phyloP scores from a whole-genome alignment of 2,888 invertebrate genomes.

The Troglohyphantes excavatus region DNA sequence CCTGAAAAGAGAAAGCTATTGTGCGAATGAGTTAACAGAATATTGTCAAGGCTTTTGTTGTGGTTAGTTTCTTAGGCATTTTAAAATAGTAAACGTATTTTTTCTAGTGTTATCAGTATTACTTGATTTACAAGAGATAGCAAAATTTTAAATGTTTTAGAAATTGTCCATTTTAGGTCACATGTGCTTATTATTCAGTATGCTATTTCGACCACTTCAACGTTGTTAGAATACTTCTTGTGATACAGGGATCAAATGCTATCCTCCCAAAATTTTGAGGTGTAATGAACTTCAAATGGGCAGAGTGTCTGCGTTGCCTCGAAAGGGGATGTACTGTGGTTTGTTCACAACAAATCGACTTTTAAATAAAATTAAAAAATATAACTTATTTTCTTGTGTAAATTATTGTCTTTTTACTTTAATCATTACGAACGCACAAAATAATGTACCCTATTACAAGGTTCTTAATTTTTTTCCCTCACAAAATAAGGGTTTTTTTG shows the following conservation, averaged over 20 bases:
- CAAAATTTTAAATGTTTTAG: slow-evolving; percentile 58
- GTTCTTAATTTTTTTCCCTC: no score
- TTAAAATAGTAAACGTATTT: slow-evolving; percentile 25
- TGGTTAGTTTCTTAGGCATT: slow-evolving; percentile 38
- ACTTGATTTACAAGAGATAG: slow-evolving; percentile 51
- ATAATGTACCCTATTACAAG: no score
- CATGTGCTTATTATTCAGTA: slow-evolving; percentile 20
- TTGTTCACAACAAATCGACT: slow-evolving; percentile 70
- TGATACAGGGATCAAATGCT: slow-evolving; percentile 73
- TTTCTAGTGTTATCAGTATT: slow-evolving; percentile 34
- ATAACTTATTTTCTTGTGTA: neutral
- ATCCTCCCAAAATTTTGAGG: slow-evolving; percentile 19
- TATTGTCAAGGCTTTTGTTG: slow-evolving; percentile 3
- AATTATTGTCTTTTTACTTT: neutral
- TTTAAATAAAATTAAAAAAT: slow-evolving; percentile 68
- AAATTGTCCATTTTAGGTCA: slow-evolving; percentile 46
- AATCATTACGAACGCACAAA: no score
- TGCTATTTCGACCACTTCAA: slow-evolving; percentile 41
- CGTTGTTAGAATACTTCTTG: slow-evolving; percentile 61
- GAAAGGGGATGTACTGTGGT: slow-evolving; percentile 43
- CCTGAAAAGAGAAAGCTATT: neutral
- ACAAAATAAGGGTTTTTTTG: no score
- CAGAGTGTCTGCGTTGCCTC: slow-evolving; percentile 59
- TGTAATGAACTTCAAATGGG: slow-evolving; percentile 28
- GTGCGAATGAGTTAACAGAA: slow-evolving; percentile 1